Conservation (phyloP, 1,140 invertebrate species). For the Proctacanthus coquilletti region DNA sequence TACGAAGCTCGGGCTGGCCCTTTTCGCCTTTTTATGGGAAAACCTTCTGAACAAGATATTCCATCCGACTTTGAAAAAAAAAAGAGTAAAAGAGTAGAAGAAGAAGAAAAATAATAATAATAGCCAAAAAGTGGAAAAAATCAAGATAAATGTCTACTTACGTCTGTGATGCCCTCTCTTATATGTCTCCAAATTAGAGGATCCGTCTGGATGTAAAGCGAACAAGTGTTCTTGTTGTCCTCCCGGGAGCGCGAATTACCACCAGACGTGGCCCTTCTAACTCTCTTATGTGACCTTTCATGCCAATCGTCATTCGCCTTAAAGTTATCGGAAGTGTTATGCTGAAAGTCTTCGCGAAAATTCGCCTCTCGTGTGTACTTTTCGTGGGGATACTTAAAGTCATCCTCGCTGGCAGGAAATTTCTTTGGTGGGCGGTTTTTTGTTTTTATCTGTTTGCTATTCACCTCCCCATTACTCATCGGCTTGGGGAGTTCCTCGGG, state of each 20-base stretch:
- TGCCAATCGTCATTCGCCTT: slow-evolving; percentile 23
- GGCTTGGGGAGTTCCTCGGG: slow-evolving; percentile 24
- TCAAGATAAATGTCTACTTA: slow-evolving; percentile 27
- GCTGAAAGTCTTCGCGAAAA: slow-evolving; percentile 8
- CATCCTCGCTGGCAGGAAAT: slow-evolving; percentile 13
- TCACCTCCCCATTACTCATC: slow-evolving; percentile 27
- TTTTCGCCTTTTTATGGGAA: no score
- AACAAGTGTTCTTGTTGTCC: slow-evolving; percentile 72
- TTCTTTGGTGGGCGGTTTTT: not conserved
- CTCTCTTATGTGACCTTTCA: slow-evolving; percentile 24
- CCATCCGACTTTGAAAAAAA: no score
- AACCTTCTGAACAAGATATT: no score
- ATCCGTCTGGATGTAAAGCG: slow-evolving; percentile 94
- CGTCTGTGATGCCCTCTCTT: slow-evolving; percentile 48
- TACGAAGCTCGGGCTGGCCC: no score
- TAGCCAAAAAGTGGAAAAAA: not conserved
- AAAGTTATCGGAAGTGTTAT: slow-evolving; percentile 3
- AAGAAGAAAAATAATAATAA: not conserved
- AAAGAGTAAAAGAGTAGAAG: not conserved
- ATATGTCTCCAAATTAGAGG: slow-evolving; percentile 93
- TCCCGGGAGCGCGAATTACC: slow-evolving; percentile 42
- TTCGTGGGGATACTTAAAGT: slow-evolving; percentile 28
- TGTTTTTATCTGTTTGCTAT: slow-evolving; percentile 14
- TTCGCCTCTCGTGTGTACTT: slow-evolving; percentile 32
- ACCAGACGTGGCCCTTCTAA: slow-evolving; percentile 26